Percentiles rank a stretch among this genome's conserved stretches.
Evolutionary conservation across 2,113 vertebrate genomes (phyloP).

Genomic region (Varanus komodoensis): DNA sequence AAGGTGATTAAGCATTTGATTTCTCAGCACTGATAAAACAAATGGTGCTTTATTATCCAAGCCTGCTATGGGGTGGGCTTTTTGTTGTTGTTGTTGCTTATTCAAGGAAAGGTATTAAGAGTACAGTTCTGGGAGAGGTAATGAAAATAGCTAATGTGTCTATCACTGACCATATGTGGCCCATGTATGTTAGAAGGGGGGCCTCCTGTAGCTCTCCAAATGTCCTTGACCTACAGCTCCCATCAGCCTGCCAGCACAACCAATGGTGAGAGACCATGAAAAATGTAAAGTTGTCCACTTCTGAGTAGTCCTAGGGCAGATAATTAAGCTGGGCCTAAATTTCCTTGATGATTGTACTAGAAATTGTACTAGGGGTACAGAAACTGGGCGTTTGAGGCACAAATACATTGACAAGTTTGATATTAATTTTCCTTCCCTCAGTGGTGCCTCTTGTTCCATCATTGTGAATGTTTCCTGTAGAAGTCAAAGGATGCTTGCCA

Average conservation of each 20-base stretch:
- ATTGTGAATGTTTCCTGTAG: neutral
- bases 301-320: neutral
- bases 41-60: neutral
- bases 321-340: neutral
- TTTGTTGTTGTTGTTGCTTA: neutral
- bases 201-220: no score
- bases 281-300: no score
- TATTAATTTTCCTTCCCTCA: neutral
- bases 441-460: neutral
- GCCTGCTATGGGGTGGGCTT: neutral
- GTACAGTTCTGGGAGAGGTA: neutral
- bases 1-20: slow-evolving; percentile 27
- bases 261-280: no score
- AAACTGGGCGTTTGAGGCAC: neutral
- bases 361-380: neutral
- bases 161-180: no score
- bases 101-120: neutral
- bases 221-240: no score
- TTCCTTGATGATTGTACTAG: neutral
- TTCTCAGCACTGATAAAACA: neutral
- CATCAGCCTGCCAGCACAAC: no score
- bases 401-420: neutral
- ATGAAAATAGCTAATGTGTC: neutral
- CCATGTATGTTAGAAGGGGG: no score
- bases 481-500: neutral